Evolutionary conservation across 2,113 vertebrate species (phyloP), one percentile per base, ranked within the genome.

Genomic region (Lampris megalopsis): DNA sequence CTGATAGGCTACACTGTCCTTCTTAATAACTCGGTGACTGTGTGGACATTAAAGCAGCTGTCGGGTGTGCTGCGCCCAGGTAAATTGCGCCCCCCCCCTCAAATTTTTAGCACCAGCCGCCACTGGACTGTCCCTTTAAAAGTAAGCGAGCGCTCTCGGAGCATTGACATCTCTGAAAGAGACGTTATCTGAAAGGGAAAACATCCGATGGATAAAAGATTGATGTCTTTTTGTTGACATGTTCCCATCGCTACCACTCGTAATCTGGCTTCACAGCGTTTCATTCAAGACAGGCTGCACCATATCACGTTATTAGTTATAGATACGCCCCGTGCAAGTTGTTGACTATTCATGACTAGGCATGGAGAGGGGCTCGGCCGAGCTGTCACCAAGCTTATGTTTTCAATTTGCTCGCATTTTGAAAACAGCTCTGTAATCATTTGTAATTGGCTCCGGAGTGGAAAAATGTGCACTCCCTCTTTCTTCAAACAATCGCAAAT

Each of bases 331-430:
- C 43, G 38, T 61, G 63, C 63, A 70, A 81, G 62, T 53, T 76
- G 67, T 70, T 73, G 63, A 69, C 54, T 9, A 69, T 40, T 73
- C 74, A 57, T 49, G 71, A 68, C 71, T 75, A 53, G 64, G 61
- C 5, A 52, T 40, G 9, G 59, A 47, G 70, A 49, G 37, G 13
- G 41, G 9, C 38, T 10, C 50, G 36, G 71, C 74, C 59, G 58
- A 53, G 42, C 36, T 75, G 83, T 81, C 80, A 80, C 36, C 68
- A 50, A 57, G 56, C 50, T 73, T 62, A 58, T 84, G 85, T 82
- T 86, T 87, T 74, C 60, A 74, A 85, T 88, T 89, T 85, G 47
- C 67, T 72, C 61, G 47, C 65, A 84, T 81, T 90, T 80, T 81
- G 63, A 68, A 52, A 71, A 73, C 58, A 48, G 1, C 37, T 75